Percentiles rank a stretch among this genome's conserved stretches.
phyloP scores from a whole-genome alignment of 1,140 invertebrate genomes.

The Homalodisca vitripennis region DNA sequence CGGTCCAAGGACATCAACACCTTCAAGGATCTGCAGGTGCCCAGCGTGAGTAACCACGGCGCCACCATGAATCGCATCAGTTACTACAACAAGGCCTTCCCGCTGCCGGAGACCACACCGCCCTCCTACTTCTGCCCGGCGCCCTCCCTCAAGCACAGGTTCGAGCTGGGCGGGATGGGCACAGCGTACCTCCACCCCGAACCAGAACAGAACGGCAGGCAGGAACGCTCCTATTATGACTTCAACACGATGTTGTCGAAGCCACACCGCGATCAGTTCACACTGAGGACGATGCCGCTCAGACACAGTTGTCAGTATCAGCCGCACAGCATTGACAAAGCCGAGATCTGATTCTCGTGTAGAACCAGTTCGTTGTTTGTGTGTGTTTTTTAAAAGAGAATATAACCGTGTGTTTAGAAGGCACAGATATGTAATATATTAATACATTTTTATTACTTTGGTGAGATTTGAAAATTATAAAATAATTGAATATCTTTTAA shows the following conservation, averaged over 20 bases:
- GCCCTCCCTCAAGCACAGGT: conserved; percentile 25
- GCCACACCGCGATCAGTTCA: neutral
- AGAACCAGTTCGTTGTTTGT: too few species aligned
- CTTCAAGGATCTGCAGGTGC: conserved; percentile 35
- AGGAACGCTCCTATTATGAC: neutral
- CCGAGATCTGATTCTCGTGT: too few species aligned
- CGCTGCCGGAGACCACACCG: conserved; percentile 10
- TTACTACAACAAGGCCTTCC: conserved; percentile 38
- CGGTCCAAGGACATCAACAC: conserved; percentile 25
- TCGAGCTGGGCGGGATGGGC: conserved; percentile 23
- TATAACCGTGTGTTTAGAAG: too few species aligned
- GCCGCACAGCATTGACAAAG: conserved; percentile 39
- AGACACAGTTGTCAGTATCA: conserved; percentile 34
- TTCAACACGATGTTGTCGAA: neutral
- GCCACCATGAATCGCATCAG: conserved; percentile 34
- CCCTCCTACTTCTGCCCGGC: conserved; percentile 38
- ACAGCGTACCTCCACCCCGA: neutral
- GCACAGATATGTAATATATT: too few species aligned
- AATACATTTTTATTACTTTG: too few species aligned
- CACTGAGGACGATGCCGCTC: conserved; percentile 24
- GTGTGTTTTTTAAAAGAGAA: too few species aligned
- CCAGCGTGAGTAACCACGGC: conserved; percentile 38
- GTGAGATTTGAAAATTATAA: too few species aligned
- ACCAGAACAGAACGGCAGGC: neutral
- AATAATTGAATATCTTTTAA: too few species aligned